Base-by-base conservation (phyloP, 2,888 invertebrate species). In the Tiliacea citrago region DNA sequence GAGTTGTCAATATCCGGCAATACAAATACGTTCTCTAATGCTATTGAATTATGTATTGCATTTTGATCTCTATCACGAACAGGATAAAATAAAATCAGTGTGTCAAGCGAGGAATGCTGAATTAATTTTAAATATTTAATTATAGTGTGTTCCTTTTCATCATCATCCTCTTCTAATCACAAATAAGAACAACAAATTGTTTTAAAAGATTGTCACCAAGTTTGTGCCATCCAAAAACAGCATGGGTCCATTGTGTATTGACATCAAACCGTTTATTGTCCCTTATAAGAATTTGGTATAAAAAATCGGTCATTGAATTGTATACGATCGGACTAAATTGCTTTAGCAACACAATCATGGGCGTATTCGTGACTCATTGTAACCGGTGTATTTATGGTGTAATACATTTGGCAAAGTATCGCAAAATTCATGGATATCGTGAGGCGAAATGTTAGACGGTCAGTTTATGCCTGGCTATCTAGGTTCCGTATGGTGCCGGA, bases 1-100 rank as follows among this genome's bases (percentile, higher is more conserved):
- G 83, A 83, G 83, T 83, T 79, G 83, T 78, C 79, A 79, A 78
- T 70, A 70, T 69, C 79, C 70, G 60, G 60, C 55, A 61, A 61
- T 65, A 66, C 79, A 83, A 82, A 79, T 78, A 78, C 70, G 65
- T 78, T 65, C 42, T 53, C 68, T 63, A 69, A n/a, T 57, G 42
- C 45, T n/a, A 62, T 45, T 70, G 35, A 62, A 62, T 82, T 35
- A 29, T 45, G 18, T 49, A n/a, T 10, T 51, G 16, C 1, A 13
- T 61, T 55, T 12, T 21, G 60, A 45, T 12, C 55, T 29, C 45
- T 78, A 61, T 55, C 45, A 1, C 42, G 0, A 6, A 35, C 13
- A 12, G 0, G 0, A 77, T 77, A 82, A 51, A 51, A 35, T 18
- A 51, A 35, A 61, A 55, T 39, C 0, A 12, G 13, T 57, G 5